These are phyloP conservation scores for Chrysolina haemoptera DNA, from an alignment of 2,888 invertebrate species.

Conservation along the genomic window DNA sequence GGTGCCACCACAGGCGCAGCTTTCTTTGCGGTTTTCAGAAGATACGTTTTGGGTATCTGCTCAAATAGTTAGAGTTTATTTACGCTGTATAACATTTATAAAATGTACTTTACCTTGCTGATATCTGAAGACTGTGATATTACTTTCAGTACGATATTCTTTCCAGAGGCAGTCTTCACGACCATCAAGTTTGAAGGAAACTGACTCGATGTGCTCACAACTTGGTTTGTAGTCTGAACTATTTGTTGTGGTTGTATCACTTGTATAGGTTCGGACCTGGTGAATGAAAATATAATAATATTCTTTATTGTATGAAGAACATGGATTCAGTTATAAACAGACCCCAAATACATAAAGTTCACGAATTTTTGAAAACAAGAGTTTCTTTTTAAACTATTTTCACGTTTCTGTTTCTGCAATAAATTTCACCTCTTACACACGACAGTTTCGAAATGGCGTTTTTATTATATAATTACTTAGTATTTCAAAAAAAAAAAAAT, in stretches of 20 bases:
- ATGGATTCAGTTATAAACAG: too few species aligned
- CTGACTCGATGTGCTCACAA: constrained; percentile 47
- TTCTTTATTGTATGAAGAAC: too few species aligned
- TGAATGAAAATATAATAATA: constrained; percentile 8
- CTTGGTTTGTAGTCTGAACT: constrained; percentile 26
- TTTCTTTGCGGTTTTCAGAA: constrained; percentile 59
- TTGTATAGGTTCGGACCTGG: constrained; percentile 51
- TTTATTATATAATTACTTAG: too few species aligned
- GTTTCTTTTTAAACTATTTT: too few species aligned
- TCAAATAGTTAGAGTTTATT: neutral
- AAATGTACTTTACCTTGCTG: constrained; percentile 1
- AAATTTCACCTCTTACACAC: too few species aligned
- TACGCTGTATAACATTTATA: neutral
- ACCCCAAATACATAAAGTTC: too few species aligned
- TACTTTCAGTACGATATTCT: constrained; percentile 68
- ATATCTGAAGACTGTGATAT: constrained; percentile 61
- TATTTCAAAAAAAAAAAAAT: too few species aligned
- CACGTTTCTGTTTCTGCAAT: too few species aligned
- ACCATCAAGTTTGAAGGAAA: constrained; percentile 67
- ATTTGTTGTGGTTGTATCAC: constrained; percentile 53
- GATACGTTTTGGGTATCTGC: constrained; percentile 59
- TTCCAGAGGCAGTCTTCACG: constrained; percentile 68
- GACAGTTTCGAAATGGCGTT: too few species aligned
- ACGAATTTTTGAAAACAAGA: too few species aligned
- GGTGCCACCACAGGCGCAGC: constrained; percentile 40